Conservation (phyloP, 1,140 invertebrate genomes). For the Teleogryllus occipitalis region DNA sequence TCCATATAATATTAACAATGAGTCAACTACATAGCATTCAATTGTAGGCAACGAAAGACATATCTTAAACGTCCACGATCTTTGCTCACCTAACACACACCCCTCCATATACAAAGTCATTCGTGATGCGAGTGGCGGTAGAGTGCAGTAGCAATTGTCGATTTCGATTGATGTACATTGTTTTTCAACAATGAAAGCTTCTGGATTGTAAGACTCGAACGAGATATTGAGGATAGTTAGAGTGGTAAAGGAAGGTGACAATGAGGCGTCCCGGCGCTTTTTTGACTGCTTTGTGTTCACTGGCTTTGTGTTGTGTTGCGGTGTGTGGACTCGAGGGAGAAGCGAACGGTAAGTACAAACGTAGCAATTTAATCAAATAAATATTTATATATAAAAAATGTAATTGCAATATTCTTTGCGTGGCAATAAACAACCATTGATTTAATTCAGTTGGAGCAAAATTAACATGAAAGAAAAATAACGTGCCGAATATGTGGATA, state of each 20-base stretch:
- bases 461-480: neutral
- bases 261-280: neutral
- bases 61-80: neutral
- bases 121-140: neutral
- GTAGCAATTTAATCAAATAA: neutral
- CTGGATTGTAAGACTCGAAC: neutral
- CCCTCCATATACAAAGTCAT: constrained; percentile 1
- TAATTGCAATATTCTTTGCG: neutral
- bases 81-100: neutral
- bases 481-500: neutral
- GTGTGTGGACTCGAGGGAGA: neutral
- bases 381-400: neutral
- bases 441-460: no score
- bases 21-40: no score
- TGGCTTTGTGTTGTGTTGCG: neutral
- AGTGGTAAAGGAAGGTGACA: neutral
- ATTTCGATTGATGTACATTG: neutral
- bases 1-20: no score
- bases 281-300: neutral
- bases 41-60: no score
- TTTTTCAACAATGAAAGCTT: neutral
- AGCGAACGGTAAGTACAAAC: neutral
- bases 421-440: neutral
- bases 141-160: neutral
- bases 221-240: neutral